These are phyloP conservation scores for Lasioglossum marginatum DNA, from an alignment of 2,888 invertebrate species.

Conservation along the genomic window DNA sequence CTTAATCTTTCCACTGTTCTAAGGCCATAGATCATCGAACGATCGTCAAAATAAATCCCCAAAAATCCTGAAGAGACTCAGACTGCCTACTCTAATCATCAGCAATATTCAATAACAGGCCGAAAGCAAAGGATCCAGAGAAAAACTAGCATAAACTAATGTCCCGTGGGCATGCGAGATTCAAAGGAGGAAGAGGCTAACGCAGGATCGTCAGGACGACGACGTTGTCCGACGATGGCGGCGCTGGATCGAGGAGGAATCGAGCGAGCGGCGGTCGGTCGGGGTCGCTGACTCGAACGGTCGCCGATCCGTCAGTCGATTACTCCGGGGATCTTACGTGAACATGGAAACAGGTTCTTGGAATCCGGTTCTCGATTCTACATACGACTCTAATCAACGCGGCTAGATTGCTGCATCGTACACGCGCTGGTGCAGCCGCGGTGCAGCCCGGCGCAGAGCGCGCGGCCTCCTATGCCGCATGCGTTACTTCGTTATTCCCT, in stretches of 20 bases:
- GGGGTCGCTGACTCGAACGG: conserved; percentile 85
- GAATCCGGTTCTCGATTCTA: conserved; percentile 85
- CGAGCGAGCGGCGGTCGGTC: conserved; percentile 73
- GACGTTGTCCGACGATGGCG: conserved; percentile 43
- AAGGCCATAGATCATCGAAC: too few relatives aligned
- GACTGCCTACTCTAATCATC: not conserved
- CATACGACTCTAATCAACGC: conserved; percentile 85
- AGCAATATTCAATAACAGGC: not conserved
- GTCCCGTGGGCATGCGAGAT: conserved; percentile 40
- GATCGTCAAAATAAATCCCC: not conserved
- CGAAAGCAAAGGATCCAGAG: not conserved
- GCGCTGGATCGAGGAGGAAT: conserved; percentile 60
- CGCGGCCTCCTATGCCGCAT: conserved; percentile 57
- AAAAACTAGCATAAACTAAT: conserved; percentile 26
- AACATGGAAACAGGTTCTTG: conserved; percentile 85
- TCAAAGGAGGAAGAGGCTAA: conserved; percentile 35
- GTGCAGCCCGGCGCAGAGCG: not conserved
- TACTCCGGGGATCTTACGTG: conserved; percentile 85
- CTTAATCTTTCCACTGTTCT: not conserved
- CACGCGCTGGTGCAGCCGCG: conserved; percentile 46
- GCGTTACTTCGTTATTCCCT: conserved; percentile 67
- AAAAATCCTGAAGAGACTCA: not conserved
- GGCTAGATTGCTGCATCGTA: conserved; percentile 84
- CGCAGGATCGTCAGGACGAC: conserved; percentile 44
- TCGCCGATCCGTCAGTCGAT: conserved; percentile 85